Evolutionary conservation across 2,113 vertebrate genomes (phyloP).

Genomic region (Otus sunia): DNA sequence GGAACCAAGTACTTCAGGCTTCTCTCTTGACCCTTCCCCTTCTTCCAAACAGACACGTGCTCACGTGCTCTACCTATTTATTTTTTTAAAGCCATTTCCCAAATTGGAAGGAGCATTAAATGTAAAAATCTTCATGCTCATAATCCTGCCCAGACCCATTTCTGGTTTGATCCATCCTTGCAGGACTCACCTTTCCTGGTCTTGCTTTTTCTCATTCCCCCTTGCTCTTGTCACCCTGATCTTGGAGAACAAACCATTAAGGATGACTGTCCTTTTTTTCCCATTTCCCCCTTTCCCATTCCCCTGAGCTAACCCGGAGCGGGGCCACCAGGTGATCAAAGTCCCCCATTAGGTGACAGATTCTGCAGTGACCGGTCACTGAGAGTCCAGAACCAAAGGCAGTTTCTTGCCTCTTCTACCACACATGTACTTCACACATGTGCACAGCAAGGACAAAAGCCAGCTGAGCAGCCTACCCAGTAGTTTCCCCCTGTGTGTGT

Average conservation of each 20-base stretch:
- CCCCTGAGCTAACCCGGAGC: not conserved
- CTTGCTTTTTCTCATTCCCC: not conserved
- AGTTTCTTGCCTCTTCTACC: not conserved
- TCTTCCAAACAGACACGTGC: not conserved
- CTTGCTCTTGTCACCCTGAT: not conserved
- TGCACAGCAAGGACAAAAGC: not conserved
- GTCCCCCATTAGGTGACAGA: not conserved
- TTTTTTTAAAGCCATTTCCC: not conserved
- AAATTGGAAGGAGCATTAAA: not conserved
- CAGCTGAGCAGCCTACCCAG: not conserved
- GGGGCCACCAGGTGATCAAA: not conserved
- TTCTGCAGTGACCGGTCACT: not conserved
- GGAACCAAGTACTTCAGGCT: constrained; percentile 3
- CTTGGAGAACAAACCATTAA: not conserved
- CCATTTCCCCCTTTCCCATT: not conserved
- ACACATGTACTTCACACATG: too few relatives aligned
- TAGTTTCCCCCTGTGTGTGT: not conserved
- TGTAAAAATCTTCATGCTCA: not conserved
- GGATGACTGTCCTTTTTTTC: not conserved
- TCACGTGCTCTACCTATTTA: not conserved
- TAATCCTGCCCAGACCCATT: not conserved
- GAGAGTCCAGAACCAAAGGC: not conserved
- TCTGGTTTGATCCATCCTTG: not conserved
- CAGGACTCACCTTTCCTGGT: not conserved
- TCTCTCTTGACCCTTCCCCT: constrained; percentile 1